Conservation (phyloP, 1,140 invertebrate genomes). For the Holcopasites calliopsidis region DNA sequence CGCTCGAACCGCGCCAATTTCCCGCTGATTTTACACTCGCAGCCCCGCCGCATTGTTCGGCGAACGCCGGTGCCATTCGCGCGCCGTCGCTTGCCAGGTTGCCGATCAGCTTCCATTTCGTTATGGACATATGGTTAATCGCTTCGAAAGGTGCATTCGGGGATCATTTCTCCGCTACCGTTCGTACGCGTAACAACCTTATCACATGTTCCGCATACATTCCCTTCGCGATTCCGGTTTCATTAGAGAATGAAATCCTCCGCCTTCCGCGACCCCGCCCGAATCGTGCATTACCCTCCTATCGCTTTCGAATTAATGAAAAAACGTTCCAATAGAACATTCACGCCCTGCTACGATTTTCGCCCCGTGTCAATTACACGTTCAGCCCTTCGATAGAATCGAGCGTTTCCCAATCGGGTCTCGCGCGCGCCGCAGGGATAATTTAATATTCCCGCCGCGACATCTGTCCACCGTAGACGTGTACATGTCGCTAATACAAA, state of each 20-base stretch:
- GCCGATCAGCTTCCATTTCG: constrained; percentile 3
- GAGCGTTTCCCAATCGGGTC: not conserved
- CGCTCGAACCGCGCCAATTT: constrained; percentile 55
- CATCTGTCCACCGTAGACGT: constrained; percentile 22
- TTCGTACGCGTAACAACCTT: no score
- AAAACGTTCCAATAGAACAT: no score
- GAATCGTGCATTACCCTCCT: no score
- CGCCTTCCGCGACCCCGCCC: no score
- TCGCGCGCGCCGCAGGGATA: not conserved
- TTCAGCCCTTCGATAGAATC: constrained; percentile 11
- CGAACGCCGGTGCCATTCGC: no score
- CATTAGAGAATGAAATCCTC: no score
- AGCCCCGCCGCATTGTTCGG: not conserved
- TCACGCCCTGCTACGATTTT: no score
- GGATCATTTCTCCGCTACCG: not conserved
- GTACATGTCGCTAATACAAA: constrained; percentile 10
- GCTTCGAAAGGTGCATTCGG: not conserved
- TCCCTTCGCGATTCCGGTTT: no score
- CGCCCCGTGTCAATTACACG: no score
- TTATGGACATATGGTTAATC: constrained; percentile 14
- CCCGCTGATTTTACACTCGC: constrained; percentile 40
- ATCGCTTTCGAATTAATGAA: no score
- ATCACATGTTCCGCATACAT: no score
- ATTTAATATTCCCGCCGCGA: not conserved
- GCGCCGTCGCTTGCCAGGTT: not conserved